phyloP scores from a whole-genome alignment of 2,888 invertebrate genomes.

The Cacoxenus indagator region DNA sequence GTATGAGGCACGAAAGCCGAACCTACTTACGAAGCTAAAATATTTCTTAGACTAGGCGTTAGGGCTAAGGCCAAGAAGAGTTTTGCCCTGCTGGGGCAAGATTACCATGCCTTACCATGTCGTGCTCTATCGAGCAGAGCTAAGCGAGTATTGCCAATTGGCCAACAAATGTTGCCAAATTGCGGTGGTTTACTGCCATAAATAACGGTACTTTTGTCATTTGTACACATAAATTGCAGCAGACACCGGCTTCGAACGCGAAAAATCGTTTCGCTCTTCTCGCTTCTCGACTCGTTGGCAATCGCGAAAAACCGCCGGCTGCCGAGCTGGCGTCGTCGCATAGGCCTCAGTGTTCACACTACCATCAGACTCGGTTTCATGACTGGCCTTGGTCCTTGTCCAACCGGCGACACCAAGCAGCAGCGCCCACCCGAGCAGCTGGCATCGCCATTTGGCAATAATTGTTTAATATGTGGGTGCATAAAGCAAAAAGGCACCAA shows the following conservation, averaged over 20 bases:
- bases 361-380: background rate
- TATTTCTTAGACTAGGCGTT: background rate
- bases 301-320: background rate
- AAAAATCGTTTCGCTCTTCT: background rate
- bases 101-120: too few species aligned
- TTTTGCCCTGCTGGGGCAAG: too few species aligned
- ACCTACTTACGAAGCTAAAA: background rate
- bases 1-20: background rate
- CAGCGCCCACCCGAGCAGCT: conserved; percentile 43
- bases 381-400: background rate
- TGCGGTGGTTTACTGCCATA: conserved; percentile 66
- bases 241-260: conserved; percentile 48
- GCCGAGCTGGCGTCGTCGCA: too few species aligned
- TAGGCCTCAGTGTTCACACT: conserved; percentile 3
- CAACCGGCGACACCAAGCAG: background rate
- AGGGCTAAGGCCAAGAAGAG: background rate
- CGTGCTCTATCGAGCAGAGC: background rate
- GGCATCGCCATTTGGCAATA: conserved; percentile 66
- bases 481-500: conserved; percentile 58
- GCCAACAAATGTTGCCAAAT: conserved; percentile 65
- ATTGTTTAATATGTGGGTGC: conserved; percentile 64
- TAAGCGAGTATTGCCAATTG: conserved; percentile 51
- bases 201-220: conserved; percentile 70
- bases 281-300: background rate
- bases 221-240: conserved; percentile 69